Conservation (phyloP, 2,797 vertebrate genomes). For the Bovichtus variegatus region DNA sequence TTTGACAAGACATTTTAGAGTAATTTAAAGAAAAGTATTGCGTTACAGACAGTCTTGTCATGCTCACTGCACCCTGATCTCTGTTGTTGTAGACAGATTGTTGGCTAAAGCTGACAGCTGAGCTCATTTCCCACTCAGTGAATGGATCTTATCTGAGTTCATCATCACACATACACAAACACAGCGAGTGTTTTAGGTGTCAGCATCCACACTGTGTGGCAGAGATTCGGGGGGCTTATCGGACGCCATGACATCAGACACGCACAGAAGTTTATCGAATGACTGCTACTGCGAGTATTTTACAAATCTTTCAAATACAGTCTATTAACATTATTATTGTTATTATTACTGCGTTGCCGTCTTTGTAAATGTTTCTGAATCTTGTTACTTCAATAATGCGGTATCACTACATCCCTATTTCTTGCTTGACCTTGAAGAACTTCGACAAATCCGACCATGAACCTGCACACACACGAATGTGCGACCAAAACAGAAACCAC, state of each 20-base stretch:
- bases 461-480: no score
- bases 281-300: not conserved
- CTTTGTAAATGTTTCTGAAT: not conserved
- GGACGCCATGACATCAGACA: slow-evolving; percentile 24
- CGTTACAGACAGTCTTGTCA: not conserved
- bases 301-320: not conserved
- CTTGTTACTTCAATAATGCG: not conserved
- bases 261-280: not conserved
- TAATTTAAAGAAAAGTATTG: no score
- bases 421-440: not conserved
- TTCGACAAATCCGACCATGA: not conserved
- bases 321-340: not conserved
- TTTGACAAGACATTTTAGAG: no score
- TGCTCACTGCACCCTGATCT: slow-evolving; percentile 43
- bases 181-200: slow-evolving; percentile 42
- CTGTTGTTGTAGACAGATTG: slow-evolving; percentile 61
- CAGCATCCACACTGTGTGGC: slow-evolving; percentile 46
- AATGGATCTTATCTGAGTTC: slow-evolving; percentile 67
- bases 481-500: not conserved
- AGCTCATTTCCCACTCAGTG: slow-evolving; percentile 75
- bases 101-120: slow-evolving; percentile 62
- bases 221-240: not conserved
- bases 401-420: not conserved
- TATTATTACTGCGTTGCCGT: not conserved
- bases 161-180: slow-evolving; percentile 41